Percentiles rank a stretch among this genome's conserved stretches.
phyloP scores from a whole-genome alignment of 1,140 invertebrate genomes.

The Danaus plexippus region DNA sequence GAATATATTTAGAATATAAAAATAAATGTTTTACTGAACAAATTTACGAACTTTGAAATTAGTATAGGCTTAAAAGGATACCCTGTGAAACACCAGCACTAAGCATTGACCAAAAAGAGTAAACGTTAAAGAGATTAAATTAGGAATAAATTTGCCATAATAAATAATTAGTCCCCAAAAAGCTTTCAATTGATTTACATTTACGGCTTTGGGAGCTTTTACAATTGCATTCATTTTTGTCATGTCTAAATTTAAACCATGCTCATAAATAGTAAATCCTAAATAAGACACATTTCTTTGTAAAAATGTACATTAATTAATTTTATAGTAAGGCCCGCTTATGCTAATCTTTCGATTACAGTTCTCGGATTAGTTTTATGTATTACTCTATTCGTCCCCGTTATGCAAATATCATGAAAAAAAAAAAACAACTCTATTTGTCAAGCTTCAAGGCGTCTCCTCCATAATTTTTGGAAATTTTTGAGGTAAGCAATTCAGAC shows the following conservation, averaged over 20 bases:
- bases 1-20: too few species aligned
- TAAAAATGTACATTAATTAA: constrained; percentile 28
- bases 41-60: too few species aligned
- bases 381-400: constrained; percentile 10
- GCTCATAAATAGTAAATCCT: constrained; percentile 42
- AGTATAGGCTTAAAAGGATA: too few species aligned
- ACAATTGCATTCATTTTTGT: constrained; percentile 47
- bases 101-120: too few species aligned
- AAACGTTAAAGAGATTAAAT: constrained; percentile 7
- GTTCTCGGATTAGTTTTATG: constrained; percentile 21
- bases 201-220: constrained; percentile 35
- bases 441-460: constrained; percentile 14
- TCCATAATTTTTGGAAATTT: constrained; percentile 36
- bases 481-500: constrained; percentile 28
- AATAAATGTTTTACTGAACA: too few species aligned
- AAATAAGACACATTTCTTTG: constrained; percentile 32
- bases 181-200: constrained; percentile 36
- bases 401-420: constrained; percentile 26
- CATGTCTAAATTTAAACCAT: constrained; percentile 35
- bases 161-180: constrained; percentile 34
- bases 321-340: too few species aligned
- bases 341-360: too few species aligned
- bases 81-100: too few species aligned
- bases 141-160: constrained; percentile 30
- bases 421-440: constrained; percentile 22